Evolutionary conservation across 2,113 vertebrate genomes (phyloP), one percentile per base, ranked within the genome.

Genomic region (Xiphophorus maculatus): DNA sequence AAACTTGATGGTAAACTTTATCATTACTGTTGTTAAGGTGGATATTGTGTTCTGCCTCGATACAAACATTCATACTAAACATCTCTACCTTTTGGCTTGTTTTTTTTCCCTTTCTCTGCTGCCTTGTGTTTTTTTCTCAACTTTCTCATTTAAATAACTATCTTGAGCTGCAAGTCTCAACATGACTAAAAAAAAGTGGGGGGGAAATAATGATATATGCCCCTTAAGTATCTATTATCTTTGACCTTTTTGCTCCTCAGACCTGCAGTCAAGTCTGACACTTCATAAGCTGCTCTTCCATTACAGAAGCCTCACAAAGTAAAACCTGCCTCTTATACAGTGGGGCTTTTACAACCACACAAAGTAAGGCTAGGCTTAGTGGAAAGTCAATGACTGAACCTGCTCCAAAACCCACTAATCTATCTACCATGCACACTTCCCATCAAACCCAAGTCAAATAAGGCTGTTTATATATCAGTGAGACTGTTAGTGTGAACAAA

Each of bases 391-490:
- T 74, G 76, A 77, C 76, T 65, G 65, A 80, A 90, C 77, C 84
- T 76, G 84, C 75, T 82, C 86, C 88, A 84, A 90, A 89, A 83
- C 71, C 82, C 33, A 35, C n/a, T 37, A 42, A 28, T 92, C 90
- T 86, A 85, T 76, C 77, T 74, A 82, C 84, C 77, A 87, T 65
- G 37, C 54, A 48, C 70, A 62, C 68, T 77, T 81, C 75, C 69
- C 32, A 73, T 79, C 72, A 87, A 79, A 88, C 87, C 84, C 75
- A 69, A 88, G 88, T 89, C 87, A 84, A 83, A 29, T 64, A 30
- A 65, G 25, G 13, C 82, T 64, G 81, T 89, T 88, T 89, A 88
- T 89, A 84, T 84, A 90, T 88, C 88, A 88, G 77, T 73, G 69
- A 63, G 71, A 67, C 74, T 64, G 66, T 66, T 58, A 0, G 79